Evolutionary conservation across 2,113 vertebrate species (phyloP), one percentile per base, ranked within the genome.

Genomic region (Nycticorax nycticorax): DNA sequence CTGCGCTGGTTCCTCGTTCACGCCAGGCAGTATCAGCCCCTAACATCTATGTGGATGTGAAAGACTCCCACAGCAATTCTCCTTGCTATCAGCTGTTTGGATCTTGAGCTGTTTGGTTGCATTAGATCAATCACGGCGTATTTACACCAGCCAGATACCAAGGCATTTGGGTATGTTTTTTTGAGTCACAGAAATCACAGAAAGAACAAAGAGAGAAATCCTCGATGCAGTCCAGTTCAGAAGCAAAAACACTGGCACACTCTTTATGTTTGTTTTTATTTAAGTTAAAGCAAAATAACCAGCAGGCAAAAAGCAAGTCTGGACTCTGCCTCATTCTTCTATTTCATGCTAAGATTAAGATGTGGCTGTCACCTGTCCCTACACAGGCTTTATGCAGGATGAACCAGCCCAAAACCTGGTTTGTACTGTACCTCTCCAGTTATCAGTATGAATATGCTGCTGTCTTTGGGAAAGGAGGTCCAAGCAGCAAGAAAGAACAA

Each of bases 321-420:
- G 24, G 30, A 59, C 43, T 85, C 67, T 53, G 14, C 24, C 28
- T 75, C 5, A 0, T 12, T 72, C 78, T 88, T 86, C 68, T 68
- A 9, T 72, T 86, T 92, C 48, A 47, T 30, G 35, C 45, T 75
- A 52, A 77, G 60, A 28, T 75, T 67, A 57, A 81, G 73, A 81
- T 37, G 64, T 33, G 68, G 23, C 56, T 74, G 67, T 67, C 22
- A 1, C 41, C 67, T 47, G 4, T 80, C 32, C 18, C 18, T 55
- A 4, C 14, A 82, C 33, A 12, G 1, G 1, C 19, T 57, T 66
- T 24, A 18, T 37, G n/a, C 0, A 0, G 37, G 37, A 69, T 43
- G n/a, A 85, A 81, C 7, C 33, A 73, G 20, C 12, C 74, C 47
- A 77, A 86, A 89, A 62, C 7, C 28, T 35, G 20, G 4, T 79